A percentile compares a stretch with the other conserved stretches of the same genome.
These are phyloP conservation scores for Drosophila malerkotliana DNA, from an alignment of 1,140 invertebrate species.

Conservation along the genomic window DNA sequence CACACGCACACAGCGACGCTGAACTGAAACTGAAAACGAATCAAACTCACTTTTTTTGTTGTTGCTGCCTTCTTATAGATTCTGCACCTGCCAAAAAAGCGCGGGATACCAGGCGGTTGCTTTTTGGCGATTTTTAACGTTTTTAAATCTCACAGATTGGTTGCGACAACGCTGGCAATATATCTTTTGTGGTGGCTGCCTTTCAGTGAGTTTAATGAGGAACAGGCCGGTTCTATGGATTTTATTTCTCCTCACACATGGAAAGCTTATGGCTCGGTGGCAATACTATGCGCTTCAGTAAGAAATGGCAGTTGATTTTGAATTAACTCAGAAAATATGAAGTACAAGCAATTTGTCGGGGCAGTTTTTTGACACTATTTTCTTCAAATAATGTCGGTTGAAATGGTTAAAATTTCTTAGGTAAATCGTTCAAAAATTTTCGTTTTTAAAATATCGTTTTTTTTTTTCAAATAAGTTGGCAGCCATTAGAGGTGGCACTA, in stretches of 20 bases:
- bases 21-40: conserved; percentile 6
- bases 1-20: conserved; percentile 21
- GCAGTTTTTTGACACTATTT: too few species aligned
- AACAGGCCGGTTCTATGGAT: conserved; percentile 34
- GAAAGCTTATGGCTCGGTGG: background rate
- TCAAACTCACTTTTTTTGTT: conserved; percentile 36
- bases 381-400: background rate
- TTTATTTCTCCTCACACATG: conserved; percentile 8
- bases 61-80: conserved; percentile 10
- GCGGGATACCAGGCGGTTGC: conserved; percentile 4
- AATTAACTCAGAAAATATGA: background rate
- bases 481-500: background rate
- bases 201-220: conserved; percentile 32
- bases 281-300: conserved; percentile 8
- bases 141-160: conserved; percentile 8
- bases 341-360: background rate
- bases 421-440: background rate
- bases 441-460: background rate
- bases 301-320: conserved; percentile 18
- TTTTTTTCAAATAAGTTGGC: background rate
- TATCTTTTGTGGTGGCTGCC: conserved; percentile 30
- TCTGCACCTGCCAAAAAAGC: conserved; percentile 18
- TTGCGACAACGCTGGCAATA: conserved; percentile 13
- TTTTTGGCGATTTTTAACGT: conserved; percentile 9
- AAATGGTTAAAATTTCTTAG: background rate